These are phyloP conservation scores for Sitophilus oryzae DNA, from an alignment of 1,140 invertebrate genomes.

Conservation along the genomic window DNA sequence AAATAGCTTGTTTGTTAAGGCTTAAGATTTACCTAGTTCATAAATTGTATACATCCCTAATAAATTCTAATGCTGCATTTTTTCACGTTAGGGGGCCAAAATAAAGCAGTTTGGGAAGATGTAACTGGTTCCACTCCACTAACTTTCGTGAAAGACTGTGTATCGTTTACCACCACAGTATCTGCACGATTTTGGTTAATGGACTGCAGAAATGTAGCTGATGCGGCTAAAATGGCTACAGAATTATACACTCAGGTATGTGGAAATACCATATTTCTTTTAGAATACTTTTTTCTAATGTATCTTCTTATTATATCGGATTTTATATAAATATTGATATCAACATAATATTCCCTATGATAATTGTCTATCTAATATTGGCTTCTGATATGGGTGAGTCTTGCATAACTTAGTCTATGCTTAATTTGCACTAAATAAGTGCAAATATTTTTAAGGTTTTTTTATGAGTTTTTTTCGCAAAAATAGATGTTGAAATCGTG, in stretches of 20 bases:
- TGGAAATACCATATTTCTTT: not conserved
- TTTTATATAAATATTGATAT: too few relatives aligned
- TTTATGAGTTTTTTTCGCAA: too few relatives aligned
- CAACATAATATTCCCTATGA: too few relatives aligned
- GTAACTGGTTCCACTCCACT: constrained; percentile 92
- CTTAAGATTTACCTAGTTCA: too few relatives aligned
- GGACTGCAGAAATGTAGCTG: constrained; percentile 90
- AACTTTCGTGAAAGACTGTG: constrained; percentile 92
- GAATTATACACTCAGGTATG: constrained; percentile 86
- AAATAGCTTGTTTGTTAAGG: too few relatives aligned
- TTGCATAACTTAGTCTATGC: too few relatives aligned
- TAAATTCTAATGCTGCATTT: constrained; percentile 1
- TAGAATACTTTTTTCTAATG: not conserved
- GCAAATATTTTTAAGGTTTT: too few relatives aligned
- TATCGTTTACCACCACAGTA: constrained; percentile 94
- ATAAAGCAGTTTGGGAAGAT: constrained; percentile 95
- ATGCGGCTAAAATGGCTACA: constrained; percentile 90
- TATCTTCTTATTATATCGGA: not conserved
- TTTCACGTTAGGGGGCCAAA: constrained; percentile 69
- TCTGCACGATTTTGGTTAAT: constrained; percentile 97
- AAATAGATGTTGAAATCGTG: too few relatives aligned
- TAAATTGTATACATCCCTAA: too few relatives aligned
- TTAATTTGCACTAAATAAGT: too few relatives aligned
- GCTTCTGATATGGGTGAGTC: too few relatives aligned
- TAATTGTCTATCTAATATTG: too few relatives aligned